Evolutionary conservation across 2,888 invertebrate genomes (phyloP).

Genomic region (Caenorhabditis doughertyi): DNA sequence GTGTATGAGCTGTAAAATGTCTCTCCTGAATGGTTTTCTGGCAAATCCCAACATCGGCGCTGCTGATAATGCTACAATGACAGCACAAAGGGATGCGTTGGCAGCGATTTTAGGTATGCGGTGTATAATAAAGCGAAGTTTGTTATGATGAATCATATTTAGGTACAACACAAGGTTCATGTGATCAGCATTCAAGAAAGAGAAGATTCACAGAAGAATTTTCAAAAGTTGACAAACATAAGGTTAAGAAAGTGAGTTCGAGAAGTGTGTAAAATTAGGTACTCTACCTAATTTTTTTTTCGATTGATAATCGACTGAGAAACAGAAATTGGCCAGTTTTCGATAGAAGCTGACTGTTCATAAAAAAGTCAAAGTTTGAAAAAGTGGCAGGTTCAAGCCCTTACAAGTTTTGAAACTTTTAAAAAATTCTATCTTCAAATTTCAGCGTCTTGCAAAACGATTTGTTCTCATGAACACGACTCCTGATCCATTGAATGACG

Average conservation of each 20-base stretch:
- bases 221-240: constrained; percentile 8
- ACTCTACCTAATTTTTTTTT: no score
- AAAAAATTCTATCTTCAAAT: no score
- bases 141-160: background rate
- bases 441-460: constrained; percentile 43
- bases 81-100: constrained; percentile 51
- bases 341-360: no score
- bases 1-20: constrained; percentile 72
- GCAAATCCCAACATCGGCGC: constrained; percentile 51
- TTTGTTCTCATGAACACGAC: constrained; percentile 43
- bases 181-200: constrained; percentile 20
- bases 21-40: constrained; percentile 66
- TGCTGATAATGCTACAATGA: constrained; percentile 47
- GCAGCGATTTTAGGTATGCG: constrained; percentile 36
- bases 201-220: constrained; percentile 26
- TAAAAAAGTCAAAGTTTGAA: no score
- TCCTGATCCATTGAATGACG: constrained; percentile 31
- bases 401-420: no score
- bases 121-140: background rate
- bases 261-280: no score
- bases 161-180: constrained; percentile 53
- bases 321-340: no score
- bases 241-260: constrained; percentile 25
- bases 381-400: no score
- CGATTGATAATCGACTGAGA: no score